Evolutionary conservation across 2,888 invertebrate genomes (phyloP), one percentile per base, ranked within the genome.

Genomic region (Teleogryllus oceanicus): DNA sequence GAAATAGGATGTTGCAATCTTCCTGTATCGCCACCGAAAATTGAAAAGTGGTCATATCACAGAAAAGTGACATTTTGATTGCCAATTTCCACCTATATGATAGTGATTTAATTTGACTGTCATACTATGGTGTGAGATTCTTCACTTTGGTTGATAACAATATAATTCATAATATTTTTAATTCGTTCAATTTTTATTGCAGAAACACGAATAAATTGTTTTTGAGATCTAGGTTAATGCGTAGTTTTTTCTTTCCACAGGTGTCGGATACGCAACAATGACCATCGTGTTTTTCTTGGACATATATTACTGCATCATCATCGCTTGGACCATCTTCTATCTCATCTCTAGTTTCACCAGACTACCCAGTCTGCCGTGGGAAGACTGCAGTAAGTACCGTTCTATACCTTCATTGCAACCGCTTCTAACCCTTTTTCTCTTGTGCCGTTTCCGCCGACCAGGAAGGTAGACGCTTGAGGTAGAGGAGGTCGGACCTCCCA

Each of bases 221-320:
- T n/a, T 62, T 76, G 12, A 76, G 13, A 13, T 11, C 20, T 20
- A 11, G 24, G 16, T 13, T 76, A 20, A 20, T 11, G 21, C 77
- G n/a, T n/a, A 77, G 13, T 77, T 77, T 37, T 37, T 37, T 81
- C 16, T 24, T 79, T 79, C 78, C 84, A 18, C 84, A 92, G 92
- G 94, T 77, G 92, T 94, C 49, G 94, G 94, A 49, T 94, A 92
- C 85, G 92, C 93, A 2, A 93, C 93, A 4, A 93, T 94, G 87
- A 90, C 93, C 76, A 92, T 94, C 78, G 93, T 94, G 3, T 94
- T 94, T 85, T 91, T 93, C 85, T 89, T 93, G 78, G 93, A 94
- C 85, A 90, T 94, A 83, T 92, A 92, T 87, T 94, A 94, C 86
- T 94, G 93, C 85, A 91, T 94, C 78, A 92, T 94, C 84, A 93